Conservation (phyloP, 2,888 invertebrate genomes). For the Ormyrus thymus region DNA sequence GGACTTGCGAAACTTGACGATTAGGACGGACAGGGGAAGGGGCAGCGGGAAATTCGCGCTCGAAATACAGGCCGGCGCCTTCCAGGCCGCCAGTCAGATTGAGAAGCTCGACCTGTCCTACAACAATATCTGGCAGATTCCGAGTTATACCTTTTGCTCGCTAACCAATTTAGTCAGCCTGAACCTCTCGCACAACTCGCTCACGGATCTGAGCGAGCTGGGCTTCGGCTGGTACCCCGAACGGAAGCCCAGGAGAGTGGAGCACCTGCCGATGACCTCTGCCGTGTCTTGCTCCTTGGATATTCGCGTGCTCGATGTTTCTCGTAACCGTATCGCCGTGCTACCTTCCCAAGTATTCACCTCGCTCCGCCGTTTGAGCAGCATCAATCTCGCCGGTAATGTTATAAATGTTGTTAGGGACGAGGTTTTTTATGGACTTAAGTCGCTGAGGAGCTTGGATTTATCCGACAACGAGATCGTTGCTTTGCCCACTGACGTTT, state of each 20-base stretch:
- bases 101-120: constrained; percentile 90
- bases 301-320: constrained; percentile 88
- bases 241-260: constrained; percentile 77
- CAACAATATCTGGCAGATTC: constrained; percentile 93
- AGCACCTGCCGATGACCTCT: constrained; percentile 60
- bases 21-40: constrained; percentile 81
- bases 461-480: constrained; percentile 93
- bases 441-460: constrained; percentile 89
- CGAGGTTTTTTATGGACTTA: constrained; percentile 87
- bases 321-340: constrained; percentile 89
- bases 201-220: constrained; percentile 91
- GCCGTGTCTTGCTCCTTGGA: constrained; percentile 82
- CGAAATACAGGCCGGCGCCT: constrained; percentile 87
- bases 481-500: constrained; percentile 89
- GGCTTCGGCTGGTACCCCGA: constrained; percentile 84
- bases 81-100: constrained; percentile 85
- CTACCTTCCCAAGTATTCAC: constrained; percentile 90
- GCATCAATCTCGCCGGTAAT: constrained; percentile 90
- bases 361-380: constrained; percentile 84
- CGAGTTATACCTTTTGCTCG: constrained; percentile 89
- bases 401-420: constrained; percentile 92
- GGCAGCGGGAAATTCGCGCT: constrained; percentile 80
- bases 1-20: constrained; percentile 88
- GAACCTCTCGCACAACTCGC: constrained; percentile 90
- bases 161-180: constrained; percentile 86